Evolutionary conservation across 2,888 invertebrate genomes (phyloP).

Genomic region (Noctuana brunneofusca): DNA sequence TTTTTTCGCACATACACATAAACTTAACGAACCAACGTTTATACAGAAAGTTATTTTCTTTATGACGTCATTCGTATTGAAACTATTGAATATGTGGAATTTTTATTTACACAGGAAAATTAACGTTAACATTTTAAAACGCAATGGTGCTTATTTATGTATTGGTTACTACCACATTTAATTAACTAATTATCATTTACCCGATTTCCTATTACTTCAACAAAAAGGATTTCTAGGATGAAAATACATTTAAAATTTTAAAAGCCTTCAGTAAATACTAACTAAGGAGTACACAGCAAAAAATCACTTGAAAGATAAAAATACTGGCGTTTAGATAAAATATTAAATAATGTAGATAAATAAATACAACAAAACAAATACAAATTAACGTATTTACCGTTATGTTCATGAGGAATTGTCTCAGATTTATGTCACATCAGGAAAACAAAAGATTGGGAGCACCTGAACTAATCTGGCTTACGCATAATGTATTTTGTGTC

Average conservation of each 20-base stretch:
- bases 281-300: too few relatives aligned
- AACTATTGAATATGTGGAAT: neutral
- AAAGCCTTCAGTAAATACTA: too few relatives aligned
- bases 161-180: too few relatives aligned
- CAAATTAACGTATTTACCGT: neutral
- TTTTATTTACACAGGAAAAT: neutral
- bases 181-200: too few relatives aligned
- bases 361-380: neutral
- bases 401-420: neutral
- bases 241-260: too few relatives aligned
- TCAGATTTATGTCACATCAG: conserved; percentile 8
- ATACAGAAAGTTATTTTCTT: neutral
- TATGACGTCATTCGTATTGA: neutral
- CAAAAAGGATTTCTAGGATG: too few relatives aligned
- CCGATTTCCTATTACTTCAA: too few relatives aligned
- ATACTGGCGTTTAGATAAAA: too few relatives aligned
- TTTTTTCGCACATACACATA: conserved; percentile 10
- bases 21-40: neutral
- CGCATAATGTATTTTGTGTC: conserved; percentile 24
- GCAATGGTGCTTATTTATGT: too few relatives aligned
- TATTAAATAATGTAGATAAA: too few relatives aligned
- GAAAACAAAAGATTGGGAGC: conserved; percentile 16
- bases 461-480: conserved; percentile 22
- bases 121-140: too few relatives aligned
- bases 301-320: too few relatives aligned